Base-by-base conservation (phyloP, 2,888 invertebrate genomes). In the Quadriops clusia region DNA sequence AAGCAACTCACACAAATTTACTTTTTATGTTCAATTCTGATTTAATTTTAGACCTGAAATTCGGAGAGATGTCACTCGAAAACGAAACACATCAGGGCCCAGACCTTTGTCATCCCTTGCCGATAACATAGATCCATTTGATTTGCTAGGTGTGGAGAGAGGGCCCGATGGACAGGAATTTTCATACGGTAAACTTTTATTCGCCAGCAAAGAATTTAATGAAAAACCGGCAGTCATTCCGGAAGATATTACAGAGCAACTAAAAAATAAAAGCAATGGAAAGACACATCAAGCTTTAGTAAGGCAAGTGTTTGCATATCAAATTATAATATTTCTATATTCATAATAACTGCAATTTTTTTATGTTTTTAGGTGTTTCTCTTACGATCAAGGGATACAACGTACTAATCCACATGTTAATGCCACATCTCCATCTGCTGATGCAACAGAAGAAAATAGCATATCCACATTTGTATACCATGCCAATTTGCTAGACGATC, bases 401-500 rank as follows among this genome's bases (percentile, higher is more conserved):
- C 65, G 74, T 39, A 59, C 65, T 26, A 63, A 67, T 12, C 64
- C 71, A 41, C 53, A 56, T 36, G 54, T 60, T 28, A 55, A 59
- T 4, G 59, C 65, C 16, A 62, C 65, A 24, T 65, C 67, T 14
- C 56, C 65, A 18, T 58, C 66, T 14, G 56, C 63, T 12, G 49
- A 56, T 8, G 27, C 37, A 23, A 61, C 61, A 39, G 67, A 67
- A 49, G 63, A 67, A 50, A 47, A 38, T 20, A 34, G 40, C 5
- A 35, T 34, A 4, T 29, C 42, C 4, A 18, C 25, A 28, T 30
- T 51, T 5, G 38, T 73, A 41, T 94, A 94, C 53, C 80, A 84
- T 46, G 87, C 93, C 0, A 84, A 85, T 59, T 71, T 90, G 31
- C 63, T 95, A 36, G 95, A 95, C 57, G 93, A 95, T 64, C 94